phyloP scores from a whole-genome alignment of 2,888 invertebrate species.

The Steinernema scapterisci region DNA sequence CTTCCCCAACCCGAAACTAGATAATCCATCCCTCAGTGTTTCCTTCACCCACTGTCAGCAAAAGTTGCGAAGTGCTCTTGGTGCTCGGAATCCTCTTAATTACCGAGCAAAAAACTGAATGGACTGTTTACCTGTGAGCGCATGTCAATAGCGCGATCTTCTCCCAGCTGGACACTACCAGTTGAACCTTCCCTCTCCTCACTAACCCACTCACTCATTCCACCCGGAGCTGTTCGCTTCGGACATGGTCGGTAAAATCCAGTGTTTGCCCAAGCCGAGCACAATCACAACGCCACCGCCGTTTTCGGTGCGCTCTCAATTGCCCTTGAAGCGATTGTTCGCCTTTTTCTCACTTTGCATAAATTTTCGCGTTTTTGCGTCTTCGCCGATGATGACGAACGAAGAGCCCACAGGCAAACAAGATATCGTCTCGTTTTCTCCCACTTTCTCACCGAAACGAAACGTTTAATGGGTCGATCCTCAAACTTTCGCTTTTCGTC shows the following conservation, averaged over 20 bases:
- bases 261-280: conserved; percentile 17
- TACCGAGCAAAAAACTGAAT: no score
- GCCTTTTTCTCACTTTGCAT: conserved; percentile 7
- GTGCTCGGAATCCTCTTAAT: no score
- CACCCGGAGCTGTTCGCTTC: conserved; percentile 19
- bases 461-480: conserved; percentile 19
- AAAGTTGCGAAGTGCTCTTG: no score
- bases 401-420: not conserved
- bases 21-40: no score
- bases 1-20: no score
- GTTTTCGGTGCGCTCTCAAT: conserved; percentile 8
- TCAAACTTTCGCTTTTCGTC: conserved; percentile 21
- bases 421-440: not conserved
- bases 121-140: no score
- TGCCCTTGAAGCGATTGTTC: conserved; percentile 16
- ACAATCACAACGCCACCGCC: not conserved
- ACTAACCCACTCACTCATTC: no score
- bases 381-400: no score
- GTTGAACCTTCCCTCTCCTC: no score
- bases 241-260: not conserved
- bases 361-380: conserved; percentile 15
- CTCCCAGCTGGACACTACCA: no score
- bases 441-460: conserved; percentile 14
- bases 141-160: no score
- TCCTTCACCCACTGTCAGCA: no score